phyloP scores from a whole-genome alignment of 2,797 vertebrate species.

The Stomatorhinus walkeri region DNA sequence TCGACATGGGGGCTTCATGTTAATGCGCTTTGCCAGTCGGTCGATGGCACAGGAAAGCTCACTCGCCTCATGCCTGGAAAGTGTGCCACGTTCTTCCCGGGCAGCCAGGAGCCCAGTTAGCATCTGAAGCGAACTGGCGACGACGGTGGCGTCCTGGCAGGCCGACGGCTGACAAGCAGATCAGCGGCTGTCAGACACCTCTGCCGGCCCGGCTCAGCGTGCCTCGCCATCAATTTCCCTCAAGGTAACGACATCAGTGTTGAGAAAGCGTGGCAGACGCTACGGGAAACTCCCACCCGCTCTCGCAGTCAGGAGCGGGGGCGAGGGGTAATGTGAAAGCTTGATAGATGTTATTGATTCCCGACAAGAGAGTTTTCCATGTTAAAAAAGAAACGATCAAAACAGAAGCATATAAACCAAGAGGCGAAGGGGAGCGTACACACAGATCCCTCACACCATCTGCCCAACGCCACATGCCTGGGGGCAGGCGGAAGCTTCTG shows the following conservation, averaged over 20 bases:
- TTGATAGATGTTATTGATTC: constrained; percentile 30
- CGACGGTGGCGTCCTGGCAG: constrained; percentile 8
- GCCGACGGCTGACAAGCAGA: constrained; percentile 17
- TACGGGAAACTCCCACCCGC: not conserved
- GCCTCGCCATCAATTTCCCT: constrained; percentile 27
- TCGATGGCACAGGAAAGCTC: constrained; percentile 9
- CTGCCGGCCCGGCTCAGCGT: constrained; percentile 11
- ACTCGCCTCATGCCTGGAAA: not conserved
- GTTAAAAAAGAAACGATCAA: constrained; percentile 10
- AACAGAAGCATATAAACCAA: constrained; percentile 6
- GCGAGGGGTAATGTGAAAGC: constrained; percentile 22
- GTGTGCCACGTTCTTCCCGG: not conserved
- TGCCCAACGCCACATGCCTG: not conserved
- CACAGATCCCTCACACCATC: not conserved
- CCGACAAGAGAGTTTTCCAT: constrained; percentile 18
- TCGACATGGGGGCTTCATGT: not conserved
- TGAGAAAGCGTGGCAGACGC: constrained; percentile 10
- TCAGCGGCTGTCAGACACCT: constrained; percentile 23
- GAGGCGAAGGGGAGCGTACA: not conserved
- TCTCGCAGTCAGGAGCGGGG: constrained; percentile 11
- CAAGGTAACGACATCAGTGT: constrained; percentile 25
- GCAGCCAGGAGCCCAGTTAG: not conserved
- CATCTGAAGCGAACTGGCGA: not conserved
- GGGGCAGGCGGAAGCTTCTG: constrained; percentile 16
- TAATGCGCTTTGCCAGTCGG: not conserved